Evolutionary conservation across 2,113 vertebrate genomes (phyloP), one percentile per base, ranked within the genome.

Genomic region (Neopipo cinnamomea): DNA sequence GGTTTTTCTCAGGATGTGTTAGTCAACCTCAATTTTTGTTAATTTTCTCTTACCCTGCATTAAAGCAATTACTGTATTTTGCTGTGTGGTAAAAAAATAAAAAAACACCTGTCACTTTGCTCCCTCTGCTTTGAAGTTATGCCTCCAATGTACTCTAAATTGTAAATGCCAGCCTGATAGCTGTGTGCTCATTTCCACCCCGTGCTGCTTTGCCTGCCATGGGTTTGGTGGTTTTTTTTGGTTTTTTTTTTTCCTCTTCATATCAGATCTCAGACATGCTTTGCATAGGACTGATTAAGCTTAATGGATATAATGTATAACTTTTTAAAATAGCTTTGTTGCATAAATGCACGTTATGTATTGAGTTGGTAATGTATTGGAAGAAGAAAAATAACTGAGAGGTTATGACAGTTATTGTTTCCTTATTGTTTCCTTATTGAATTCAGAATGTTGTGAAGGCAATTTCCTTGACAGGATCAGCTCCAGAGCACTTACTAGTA

Each of bases 291-390:
- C 72, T 87, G 96, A 91, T 88, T 95, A 92, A 91, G 65, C 74
- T 70, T 79, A 93, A 82, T 68, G 55, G 73, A 67, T 95, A 50
- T 68, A 73, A 93, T 75, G 28, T 41, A 47, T 85, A 88, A 44
- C 31, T 95, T 61, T 42, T 22, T 88, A 89, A 87, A 93, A 82
- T 84, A 75, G 59, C 79, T 94, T 88, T 93, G 49, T 87, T 96
- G 87, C 44, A 71, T 76, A 88, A 95, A 91, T 93, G n/a, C 59
- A 63, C 75, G 49, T 96, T 93, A 68, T 87, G 41, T 92, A 94
- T 94, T 70, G 95, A 95, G 89, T 62, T 93, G 61, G 30, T 95
- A 79, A 89, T 96, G 95, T 96, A 76, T 74, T 86, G 84, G 27
- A 75, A 93, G 58, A 85, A 91, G 84, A 93, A 72, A 72, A 92